Evolutionary conservation across 1,140 invertebrate genomes (phyloP).

Genomic region (Laupala kohalensis): DNA sequence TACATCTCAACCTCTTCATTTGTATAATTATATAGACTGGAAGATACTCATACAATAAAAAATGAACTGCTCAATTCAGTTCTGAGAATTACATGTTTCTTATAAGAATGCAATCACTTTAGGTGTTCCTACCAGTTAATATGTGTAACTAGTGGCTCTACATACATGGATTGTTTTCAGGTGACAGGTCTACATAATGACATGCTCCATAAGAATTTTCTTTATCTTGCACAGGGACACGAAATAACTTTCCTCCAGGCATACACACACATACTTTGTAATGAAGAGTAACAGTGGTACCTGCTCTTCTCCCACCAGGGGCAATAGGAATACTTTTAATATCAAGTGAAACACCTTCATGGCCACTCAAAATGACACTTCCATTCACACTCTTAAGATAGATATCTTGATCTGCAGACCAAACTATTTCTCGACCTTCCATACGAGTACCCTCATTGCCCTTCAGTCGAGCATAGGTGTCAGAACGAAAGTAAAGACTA

Average conservation of each 20-base stretch:
- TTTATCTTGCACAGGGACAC: conserved; percentile 47
- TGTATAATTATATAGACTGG: no score
- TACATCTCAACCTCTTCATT: no score
- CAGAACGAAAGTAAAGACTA: conserved; percentile 49
- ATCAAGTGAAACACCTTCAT: conserved; percentile 56
- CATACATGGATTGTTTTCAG: conserved; percentile 55
- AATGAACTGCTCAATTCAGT: no score
- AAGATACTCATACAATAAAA: no score
- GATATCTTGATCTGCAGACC: conserved; percentile 67
- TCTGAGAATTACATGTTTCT: no score
- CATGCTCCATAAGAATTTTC: conserved; percentile 25
- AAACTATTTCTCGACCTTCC: conserved; percentile 44
- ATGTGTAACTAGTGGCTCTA: conserved; percentile 20
- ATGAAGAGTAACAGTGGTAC: conserved; percentile 35
- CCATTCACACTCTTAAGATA: conserved; percentile 65
- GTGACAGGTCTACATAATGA: conserved; percentile 33
- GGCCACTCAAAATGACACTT: conserved; percentile 53
- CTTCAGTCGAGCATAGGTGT: conserved; percentile 27
- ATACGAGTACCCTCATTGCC: conserved; percentile 33
- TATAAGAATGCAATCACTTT: no score
- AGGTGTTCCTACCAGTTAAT: no score
- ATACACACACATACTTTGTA: conserved; percentile 81
- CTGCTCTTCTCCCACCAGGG: conserved; percentile 29
- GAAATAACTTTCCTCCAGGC: conserved; percentile 69
- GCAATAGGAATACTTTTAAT: conserved; percentile 56